Conservation (phyloP, 2,888 invertebrate species). For the Encarsia formosa region DNA sequence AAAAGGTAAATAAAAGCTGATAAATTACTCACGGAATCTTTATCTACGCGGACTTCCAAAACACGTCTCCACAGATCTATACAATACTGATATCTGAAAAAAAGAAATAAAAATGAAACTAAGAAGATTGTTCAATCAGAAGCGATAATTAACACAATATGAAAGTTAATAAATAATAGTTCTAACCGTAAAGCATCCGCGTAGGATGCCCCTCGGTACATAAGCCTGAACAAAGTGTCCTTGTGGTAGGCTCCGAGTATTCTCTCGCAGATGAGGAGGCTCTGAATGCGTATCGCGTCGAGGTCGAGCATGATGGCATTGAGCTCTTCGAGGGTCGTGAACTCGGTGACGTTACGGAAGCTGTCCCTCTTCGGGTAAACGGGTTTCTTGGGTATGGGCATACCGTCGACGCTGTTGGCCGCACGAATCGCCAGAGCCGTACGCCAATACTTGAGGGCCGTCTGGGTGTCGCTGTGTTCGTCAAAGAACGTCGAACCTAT, state of each 20-base stretch:
- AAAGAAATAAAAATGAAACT: constrained; percentile 2
- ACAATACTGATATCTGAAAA: constrained; percentile 67
- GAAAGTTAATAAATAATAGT: too few species aligned
- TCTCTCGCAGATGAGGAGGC: constrained; percentile 81
- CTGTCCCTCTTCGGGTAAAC: constrained; percentile 58
- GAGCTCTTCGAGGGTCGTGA: constrained; percentile 68
- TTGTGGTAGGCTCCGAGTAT: constrained; percentile 82
- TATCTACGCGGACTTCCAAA: constrained; percentile 72
- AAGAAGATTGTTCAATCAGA: too few species aligned
- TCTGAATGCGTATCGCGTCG: constrained; percentile 82
- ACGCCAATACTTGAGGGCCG: constrained; percentile 74
- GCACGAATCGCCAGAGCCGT: constrained; percentile 67
- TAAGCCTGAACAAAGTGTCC: constrained; percentile 77
- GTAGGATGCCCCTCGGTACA: constrained; percentile 70
- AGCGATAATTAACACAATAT: too few species aligned
- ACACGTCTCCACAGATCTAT: constrained; percentile 84
- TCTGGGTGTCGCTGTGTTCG: constrained; percentile 73
- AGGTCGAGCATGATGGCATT: constrained; percentile 71
- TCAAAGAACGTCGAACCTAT: constrained; percentile 85
- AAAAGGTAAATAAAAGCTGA: neutral
- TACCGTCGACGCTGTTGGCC: constrained; percentile 34
- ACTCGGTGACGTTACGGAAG: constrained; percentile 70
- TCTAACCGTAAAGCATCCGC: constrained; percentile 62
- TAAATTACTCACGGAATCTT: constrained; percentile 62
- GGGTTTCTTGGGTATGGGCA: constrained; percentile 55